These are phyloP conservation scores for Pocillopora damicornis DNA, from an alignment of 64 coral and sea anemone genomes.

Conservation along the genomic window DNA sequence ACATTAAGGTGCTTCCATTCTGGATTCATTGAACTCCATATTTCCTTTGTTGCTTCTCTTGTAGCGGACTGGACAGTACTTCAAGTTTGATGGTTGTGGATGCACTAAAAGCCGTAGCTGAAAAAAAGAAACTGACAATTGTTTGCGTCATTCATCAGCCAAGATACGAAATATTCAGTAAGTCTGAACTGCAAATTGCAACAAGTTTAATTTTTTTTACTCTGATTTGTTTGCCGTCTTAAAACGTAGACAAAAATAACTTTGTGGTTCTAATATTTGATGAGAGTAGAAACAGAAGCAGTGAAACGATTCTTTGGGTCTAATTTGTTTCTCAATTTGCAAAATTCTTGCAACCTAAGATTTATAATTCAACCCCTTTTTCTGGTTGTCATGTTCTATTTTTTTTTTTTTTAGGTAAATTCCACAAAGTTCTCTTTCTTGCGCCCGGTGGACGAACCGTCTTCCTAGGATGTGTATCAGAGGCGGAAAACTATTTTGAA, in stretches of 20 bases:
- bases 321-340: too few relatives aligned
- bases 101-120: slow-evolving; percentile 60
- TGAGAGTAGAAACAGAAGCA: too few relatives aligned
- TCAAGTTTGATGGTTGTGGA: slow-evolving; percentile 77
- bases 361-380: too few relatives aligned
- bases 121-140: slow-evolving; percentile 71
- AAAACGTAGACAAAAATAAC: too few relatives aligned
- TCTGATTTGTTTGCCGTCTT: too few relatives aligned
- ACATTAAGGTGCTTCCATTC: background rate
- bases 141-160: slow-evolving; percentile 91
- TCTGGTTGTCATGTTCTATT: background rate
- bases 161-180: slow-evolving; percentile 88
- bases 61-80: slow-evolving; percentile 82
- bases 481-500: slow-evolving; percentile 59
- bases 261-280: too few relatives aligned
- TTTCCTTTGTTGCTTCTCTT: background rate
- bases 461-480: slow-evolving; percentile 63
- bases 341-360: too few relatives aligned
- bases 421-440: slow-evolving; percentile 80
- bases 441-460: slow-evolving; percentile 78
- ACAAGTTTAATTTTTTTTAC: background rate
- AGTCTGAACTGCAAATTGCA: background rate
- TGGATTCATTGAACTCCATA: too few relatives aligned
- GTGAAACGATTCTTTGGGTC: too few relatives aligned
- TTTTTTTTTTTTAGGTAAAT: slow-evolving; percentile 19